Conservation (phyloP, 2,113 vertebrate species). For the Glaucidium brasilianum region DNA sequence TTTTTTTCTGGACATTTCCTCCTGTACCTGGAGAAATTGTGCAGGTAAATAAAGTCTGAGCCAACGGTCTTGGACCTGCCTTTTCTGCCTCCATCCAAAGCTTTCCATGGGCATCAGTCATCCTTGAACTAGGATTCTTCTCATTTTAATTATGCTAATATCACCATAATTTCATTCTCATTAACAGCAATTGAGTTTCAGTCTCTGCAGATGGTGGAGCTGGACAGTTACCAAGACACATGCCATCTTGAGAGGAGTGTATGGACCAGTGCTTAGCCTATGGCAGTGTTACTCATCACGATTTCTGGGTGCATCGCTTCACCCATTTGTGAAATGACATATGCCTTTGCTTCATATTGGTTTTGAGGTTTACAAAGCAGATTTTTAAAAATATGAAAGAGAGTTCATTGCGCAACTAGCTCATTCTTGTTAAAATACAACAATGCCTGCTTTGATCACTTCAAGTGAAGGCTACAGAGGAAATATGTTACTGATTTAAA, state of each 20-base stretch:
- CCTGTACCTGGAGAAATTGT: not conserved
- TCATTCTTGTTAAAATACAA: not conserved
- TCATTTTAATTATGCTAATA: conserved; percentile 66
- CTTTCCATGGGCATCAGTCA: conserved; percentile 56
- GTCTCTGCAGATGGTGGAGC: conserved; percentile 37
- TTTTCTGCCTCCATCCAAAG: conserved; percentile 29
- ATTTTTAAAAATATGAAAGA: not conserved
- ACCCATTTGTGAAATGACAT: not conserved
- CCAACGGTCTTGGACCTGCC: conserved; percentile 23
- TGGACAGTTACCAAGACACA: conserved; percentile 41
- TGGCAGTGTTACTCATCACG: not conserved
- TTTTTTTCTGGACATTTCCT: not conserved
- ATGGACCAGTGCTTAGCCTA: not conserved
- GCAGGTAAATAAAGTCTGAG: conserved; percentile 48
- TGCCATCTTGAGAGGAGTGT: conserved; percentile 5
- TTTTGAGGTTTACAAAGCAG: not conserved
- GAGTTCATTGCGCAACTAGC: not conserved
- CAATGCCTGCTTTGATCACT: not conserved
- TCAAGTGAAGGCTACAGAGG: not conserved
- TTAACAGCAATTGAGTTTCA: conserved; percentile 61
- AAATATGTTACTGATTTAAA: not conserved
- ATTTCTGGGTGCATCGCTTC: not conserved
- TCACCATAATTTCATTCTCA: conserved; percentile 53
- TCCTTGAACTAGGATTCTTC: conserved; percentile 55
- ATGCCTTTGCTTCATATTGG: not conserved